These are phyloP conservation scores for Candidula unifasciata DNA, from an alignment of 2,888 invertebrate genomes.

Conservation along the genomic window DNA sequence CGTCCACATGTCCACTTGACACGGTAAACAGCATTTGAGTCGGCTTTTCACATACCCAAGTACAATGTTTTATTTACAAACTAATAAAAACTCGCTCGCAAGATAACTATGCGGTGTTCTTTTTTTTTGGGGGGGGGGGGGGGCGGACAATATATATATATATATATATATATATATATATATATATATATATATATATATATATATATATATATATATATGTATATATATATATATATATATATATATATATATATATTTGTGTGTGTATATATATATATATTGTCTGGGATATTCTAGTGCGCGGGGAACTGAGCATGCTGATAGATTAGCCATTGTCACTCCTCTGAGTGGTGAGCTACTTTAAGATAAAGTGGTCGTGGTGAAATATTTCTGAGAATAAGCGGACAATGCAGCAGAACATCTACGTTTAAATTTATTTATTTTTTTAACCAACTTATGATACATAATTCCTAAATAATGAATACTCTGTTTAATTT, in stretches of 20 bases:
- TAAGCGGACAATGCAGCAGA: neutral
- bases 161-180: slow-evolving; percentile 10
- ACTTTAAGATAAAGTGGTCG: no score
- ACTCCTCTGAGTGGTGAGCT: no score
- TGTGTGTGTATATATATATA: no score
- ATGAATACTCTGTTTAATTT: neutral
- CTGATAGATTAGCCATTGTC: neutral
- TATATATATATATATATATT: neutral
- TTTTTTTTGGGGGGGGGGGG: no score
- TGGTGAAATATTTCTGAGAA: neutral
- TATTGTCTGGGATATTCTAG: no score
- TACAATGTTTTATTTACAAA: no score
- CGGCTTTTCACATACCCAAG: neutral
- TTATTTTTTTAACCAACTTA: neutral
- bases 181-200: neutral
- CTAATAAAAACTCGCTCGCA: neutral
- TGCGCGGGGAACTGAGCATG: no score
- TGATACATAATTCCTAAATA: neutral
- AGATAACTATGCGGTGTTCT: no score
- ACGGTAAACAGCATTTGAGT: neutral
- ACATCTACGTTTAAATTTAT: neutral
- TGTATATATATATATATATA: slow-evolving; percentile 1
- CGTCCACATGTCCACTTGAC: neutral
- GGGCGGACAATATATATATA: neutral
- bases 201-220: neutral